Conservation (phyloP, 2,113 vertebrate species). For the Nipponia nippon region DNA sequence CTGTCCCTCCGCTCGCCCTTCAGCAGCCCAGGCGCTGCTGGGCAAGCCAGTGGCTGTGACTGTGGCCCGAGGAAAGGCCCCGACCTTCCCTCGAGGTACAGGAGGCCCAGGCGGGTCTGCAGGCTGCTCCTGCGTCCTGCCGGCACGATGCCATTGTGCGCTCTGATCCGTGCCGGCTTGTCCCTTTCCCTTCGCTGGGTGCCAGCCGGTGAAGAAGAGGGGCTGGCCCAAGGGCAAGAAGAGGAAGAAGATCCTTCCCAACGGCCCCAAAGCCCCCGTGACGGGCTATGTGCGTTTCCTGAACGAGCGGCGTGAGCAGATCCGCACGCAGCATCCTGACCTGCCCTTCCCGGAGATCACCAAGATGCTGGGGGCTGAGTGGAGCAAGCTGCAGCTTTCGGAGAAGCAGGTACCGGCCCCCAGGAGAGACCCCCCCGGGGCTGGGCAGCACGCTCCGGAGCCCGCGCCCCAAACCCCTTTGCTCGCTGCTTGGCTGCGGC, state of each 20-base stretch:
- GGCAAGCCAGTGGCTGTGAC: rapidly evolving
- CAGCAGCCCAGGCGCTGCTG: background rate
- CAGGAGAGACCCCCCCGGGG: background rate
- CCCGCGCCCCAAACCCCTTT: background rate
- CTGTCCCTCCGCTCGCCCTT: background rate
- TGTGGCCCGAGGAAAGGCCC: background rate
- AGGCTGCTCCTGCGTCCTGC: background rate
- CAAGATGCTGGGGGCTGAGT: constrained; percentile 93
- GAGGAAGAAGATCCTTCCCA: constrained; percentile 95
- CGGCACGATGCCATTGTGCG: rapidly evolving
- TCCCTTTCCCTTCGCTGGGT: background rate
- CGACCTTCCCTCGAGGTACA: background rate
- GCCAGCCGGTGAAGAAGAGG: constrained; percentile 91
- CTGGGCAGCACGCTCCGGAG: background rate
- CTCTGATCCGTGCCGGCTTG: background rate
- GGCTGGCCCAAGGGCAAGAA: constrained; percentile 99
- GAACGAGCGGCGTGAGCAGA: constrained; percentile 91
- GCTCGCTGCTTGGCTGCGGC: background rate
- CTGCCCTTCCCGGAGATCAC: constrained; percentile 97
- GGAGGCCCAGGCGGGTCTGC: background rate
- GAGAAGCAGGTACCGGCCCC: constrained; percentile 84
- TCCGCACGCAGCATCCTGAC: constrained; percentile 88
- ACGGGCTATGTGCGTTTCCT: constrained; percentile 94
- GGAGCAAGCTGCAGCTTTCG: constrained; percentile 87
- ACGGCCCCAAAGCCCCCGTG: constrained; percentile 94